phyloP scores from a whole-genome alignment of 1,140 invertebrate genomes.

The Bicyclus anynana region DNA sequence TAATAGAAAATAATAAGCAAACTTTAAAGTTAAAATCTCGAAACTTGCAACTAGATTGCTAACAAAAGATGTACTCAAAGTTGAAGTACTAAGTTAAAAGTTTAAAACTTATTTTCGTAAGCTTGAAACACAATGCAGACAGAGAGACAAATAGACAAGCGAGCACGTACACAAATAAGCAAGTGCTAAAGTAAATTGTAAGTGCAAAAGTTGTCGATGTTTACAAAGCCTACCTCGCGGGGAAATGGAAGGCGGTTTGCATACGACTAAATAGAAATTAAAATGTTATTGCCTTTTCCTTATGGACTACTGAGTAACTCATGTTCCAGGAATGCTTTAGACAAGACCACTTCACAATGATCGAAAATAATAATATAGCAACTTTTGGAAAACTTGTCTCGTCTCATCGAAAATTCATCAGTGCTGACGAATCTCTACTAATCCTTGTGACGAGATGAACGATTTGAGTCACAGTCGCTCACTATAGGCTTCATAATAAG shows the following conservation, averaged over 20 bases:
- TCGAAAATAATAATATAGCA: too few species aligned
- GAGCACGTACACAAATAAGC: slow-evolving; percentile 33
- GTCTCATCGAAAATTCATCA: too few species aligned
- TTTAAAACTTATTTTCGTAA: not conserved
- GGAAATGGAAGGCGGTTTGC: slow-evolving; percentile 30
- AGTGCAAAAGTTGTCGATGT: slow-evolving; percentile 34
- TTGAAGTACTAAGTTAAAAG: too few species aligned
- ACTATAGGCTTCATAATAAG: too few species aligned
- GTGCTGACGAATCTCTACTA: too few species aligned
- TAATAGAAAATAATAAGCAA: too few species aligned
- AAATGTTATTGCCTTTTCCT: slow-evolving; percentile 27
- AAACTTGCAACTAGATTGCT: too few species aligned
- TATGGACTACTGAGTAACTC: slow-evolving; percentile 3
- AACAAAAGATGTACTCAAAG: not conserved
- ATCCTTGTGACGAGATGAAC: too few species aligned
- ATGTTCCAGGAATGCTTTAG: slow-evolving; percentile 4
- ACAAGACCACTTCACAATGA: not conserved
- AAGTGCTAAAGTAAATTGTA: slow-evolving; percentile 47
- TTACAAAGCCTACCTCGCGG: slow-evolving; percentile 25
- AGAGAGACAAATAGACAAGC: slow-evolving; percentile 36
- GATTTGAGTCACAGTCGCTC: too few species aligned
- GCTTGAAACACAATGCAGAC: slow-evolving; percentile 8
- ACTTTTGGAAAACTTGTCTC: not conserved
- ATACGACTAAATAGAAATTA: slow-evolving; percentile 29
- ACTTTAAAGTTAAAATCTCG: too few species aligned